A percentile compares a stretch with the other conserved stretches of the same genome.
phyloP scores from a whole-genome alignment of 2,888 invertebrate species.

The Aleiodes alternator region DNA sequence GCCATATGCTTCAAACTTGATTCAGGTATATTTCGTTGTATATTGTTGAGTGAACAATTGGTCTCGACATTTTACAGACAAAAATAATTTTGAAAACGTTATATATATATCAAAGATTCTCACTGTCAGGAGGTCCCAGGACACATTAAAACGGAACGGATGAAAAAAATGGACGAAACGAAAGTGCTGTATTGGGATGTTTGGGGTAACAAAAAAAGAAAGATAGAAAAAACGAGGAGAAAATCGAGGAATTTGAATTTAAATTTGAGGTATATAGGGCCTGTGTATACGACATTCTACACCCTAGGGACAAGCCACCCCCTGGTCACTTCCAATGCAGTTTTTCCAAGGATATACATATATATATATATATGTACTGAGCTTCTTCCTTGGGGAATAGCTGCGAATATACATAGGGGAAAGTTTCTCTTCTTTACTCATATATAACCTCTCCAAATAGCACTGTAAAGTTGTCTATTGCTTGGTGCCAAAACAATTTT shows the following conservation, averaged over 20 bases:
- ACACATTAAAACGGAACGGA: conserved; percentile 49
- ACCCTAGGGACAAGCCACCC: conserved; percentile 62
- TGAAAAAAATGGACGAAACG: conserved; percentile 55
- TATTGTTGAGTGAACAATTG: conserved; percentile 27
- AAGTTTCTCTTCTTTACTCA: conserved; percentile 16
- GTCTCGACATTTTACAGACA: conserved; percentile 24
- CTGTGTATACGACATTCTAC: conserved; percentile 38
- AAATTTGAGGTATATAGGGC: conserved; percentile 67
- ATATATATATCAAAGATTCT: no score
- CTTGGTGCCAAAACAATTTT: conserved; percentile 27
- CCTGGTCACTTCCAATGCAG: conserved; percentile 73
- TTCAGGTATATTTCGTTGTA: conserved; percentile 31
- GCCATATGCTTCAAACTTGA: conserved; percentile 47
- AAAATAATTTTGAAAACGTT: conserved; percentile 19
- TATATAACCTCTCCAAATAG: conserved; percentile 33
- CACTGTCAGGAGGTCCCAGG: neutral
- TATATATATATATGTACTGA: conserved; percentile 25
- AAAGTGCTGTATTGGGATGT: conserved; percentile 2
- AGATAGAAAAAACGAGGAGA: conserved; percentile 43
- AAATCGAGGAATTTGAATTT: conserved; percentile 70
- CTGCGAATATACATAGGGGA: conserved; percentile 19
- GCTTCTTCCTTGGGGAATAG: conserved; percentile 5
- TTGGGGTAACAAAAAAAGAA: conserved; percentile 34
- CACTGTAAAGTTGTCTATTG: conserved; percentile 45
- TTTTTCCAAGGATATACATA: conserved; percentile 59